Conservation (phyloP, 2,888 invertebrate genomes). For the Dryadula phaetusa region DNA sequence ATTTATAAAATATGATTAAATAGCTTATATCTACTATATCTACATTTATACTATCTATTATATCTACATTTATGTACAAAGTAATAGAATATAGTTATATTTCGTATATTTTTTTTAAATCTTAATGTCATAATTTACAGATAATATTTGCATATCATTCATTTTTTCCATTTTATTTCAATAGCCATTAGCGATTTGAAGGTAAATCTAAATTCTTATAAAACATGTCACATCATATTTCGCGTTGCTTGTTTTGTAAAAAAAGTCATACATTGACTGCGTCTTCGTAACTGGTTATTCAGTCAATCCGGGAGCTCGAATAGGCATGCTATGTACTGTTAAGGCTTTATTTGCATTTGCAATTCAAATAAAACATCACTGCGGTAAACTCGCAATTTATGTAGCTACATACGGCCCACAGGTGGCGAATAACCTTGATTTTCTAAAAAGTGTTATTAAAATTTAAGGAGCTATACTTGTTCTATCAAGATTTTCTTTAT, state of each 20-base stretch:
- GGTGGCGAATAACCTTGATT: conserved; percentile 31
- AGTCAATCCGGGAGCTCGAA: conserved; percentile 39
- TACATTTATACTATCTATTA: too few species aligned
- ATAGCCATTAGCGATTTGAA: too few species aligned
- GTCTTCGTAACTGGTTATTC: conserved; percentile 23
- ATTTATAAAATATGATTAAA: too few species aligned
- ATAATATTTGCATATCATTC: too few species aligned
- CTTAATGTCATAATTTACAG: too few species aligned
- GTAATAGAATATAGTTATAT: too few species aligned
- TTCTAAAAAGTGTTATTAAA: neutral
- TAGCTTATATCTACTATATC: too few species aligned
- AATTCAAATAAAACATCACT: conserved; percentile 60
- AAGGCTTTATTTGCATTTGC: conserved; percentile 61
- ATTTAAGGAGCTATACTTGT: neutral
- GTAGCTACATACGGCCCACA: conserved; percentile 44
- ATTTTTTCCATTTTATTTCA: too few species aligned
- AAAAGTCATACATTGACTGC: neutral
- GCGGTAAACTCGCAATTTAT: conserved; percentile 55
- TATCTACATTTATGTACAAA: too few species aligned
- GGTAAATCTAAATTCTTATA: neutral
- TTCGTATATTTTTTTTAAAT: too few species aligned
- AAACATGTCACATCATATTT: neutral
- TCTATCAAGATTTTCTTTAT: neutral
- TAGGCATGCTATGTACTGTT: conserved; percentile 39
- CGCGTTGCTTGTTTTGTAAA: neutral